A percentile compares a stretch with the other conserved stretches of the same genome.
Evolutionary conservation across 1,140 invertebrate species (phyloP).

Genomic region (Radopholus similis): DNA sequence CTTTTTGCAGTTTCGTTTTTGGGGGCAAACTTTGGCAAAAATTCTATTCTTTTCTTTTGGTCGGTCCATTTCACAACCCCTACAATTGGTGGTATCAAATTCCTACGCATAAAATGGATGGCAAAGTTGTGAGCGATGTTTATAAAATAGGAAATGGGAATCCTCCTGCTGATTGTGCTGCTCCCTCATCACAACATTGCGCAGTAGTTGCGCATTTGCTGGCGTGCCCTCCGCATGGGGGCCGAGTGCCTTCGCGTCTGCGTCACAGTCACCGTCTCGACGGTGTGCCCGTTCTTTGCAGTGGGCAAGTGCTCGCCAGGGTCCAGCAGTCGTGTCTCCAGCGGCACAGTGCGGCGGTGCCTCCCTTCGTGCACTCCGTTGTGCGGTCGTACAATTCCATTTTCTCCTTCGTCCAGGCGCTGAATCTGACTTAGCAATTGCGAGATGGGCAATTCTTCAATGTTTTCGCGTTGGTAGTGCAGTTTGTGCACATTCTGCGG

Average conservation of each 20-base stretch:
- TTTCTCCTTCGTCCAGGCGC: neutral
- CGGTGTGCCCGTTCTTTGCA: neutral
- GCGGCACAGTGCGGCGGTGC: constrained; percentile 17
- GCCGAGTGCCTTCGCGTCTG: constrained; percentile 1
- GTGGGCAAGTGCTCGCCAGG: constrained; percentile 17
- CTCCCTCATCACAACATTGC: constrained; percentile 23
- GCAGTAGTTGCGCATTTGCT: constrained; percentile 35
- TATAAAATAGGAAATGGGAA: neutral
- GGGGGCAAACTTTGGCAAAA: too few relatives aligned
- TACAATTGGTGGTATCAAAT: too few relatives aligned
- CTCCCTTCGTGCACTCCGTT: neutral
- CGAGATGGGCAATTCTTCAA: constrained; percentile 28
- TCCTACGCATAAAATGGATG: neutral
- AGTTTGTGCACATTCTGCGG: neutral
- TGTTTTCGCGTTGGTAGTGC: constrained; percentile 13
- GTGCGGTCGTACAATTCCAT: constrained; percentile 3
- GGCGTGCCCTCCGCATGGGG: constrained; percentile 21
- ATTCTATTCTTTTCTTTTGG: too few relatives aligned
- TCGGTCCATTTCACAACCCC: too few relatives aligned
- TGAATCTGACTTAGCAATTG: constrained; percentile 19
- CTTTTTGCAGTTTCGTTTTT: too few relatives aligned
- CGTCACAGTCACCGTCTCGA: neutral
- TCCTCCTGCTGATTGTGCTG: neutral
- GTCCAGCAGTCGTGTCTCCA: constrained; percentile 28
- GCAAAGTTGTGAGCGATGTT: neutral